phyloP scores from a whole-genome alignment of 2,888 invertebrate species.

The Tenthredo mesomela region DNA sequence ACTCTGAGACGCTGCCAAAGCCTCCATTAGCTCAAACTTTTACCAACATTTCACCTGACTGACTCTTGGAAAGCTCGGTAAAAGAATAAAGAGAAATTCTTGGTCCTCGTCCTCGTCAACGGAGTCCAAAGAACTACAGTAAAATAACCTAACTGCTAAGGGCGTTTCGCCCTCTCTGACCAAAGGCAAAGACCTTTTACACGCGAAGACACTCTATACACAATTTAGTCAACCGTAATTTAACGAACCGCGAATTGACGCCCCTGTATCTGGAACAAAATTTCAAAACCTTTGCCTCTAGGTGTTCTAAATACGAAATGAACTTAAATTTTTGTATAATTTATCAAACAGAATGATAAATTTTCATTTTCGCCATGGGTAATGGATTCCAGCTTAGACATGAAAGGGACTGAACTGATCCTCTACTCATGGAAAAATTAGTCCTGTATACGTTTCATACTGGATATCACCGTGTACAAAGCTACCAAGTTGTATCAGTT shows the following conservation, averaged over 20 bases:
- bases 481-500: background rate
- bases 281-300: background rate
- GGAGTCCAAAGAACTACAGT: background rate
- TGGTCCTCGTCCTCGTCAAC: background rate
- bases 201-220: background rate
- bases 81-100: background rate
- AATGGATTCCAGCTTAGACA: background rate
- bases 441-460: background rate
- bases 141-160: conserved; percentile 13
- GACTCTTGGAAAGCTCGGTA: background rate
- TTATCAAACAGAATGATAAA: background rate
- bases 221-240: background rate
- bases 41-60: conserved; percentile 41
- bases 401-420: background rate
- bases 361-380: background rate
- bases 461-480: no score
- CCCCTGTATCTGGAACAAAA: background rate
- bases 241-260: background rate
- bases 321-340: background rate
- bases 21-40: conserved; percentile 41
- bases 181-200: background rate
- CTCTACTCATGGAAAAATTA: background rate
- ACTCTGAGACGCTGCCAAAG: background rate
- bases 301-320: background rate
- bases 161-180: background rate